Percentiles rank a stretch among this genome's conserved stretches.
phyloP scores from a whole-genome alignment of 1,140 invertebrate genomes.

The Atta texana region DNA sequence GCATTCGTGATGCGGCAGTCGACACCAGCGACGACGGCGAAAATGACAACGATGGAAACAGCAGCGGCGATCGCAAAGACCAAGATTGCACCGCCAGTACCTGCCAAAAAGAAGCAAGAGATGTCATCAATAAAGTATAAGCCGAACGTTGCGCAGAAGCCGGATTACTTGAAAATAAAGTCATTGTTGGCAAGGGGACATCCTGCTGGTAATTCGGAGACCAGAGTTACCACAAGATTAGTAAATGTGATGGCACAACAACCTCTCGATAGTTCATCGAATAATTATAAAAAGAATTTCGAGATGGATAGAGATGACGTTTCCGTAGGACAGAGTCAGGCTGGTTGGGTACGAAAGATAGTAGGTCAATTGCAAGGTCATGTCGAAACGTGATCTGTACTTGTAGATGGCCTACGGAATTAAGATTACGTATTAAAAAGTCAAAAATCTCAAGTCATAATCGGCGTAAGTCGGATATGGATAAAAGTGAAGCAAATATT shows the following conservation, averaged over 20 bases:
- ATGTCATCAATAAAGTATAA: slow-evolving; percentile 48
- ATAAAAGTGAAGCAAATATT: slow-evolving; percentile 20
- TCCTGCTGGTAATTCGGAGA: slow-evolving; percentile 3
- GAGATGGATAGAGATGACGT: slow-evolving; percentile 78
- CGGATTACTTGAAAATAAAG: slow-evolving; percentile 76
- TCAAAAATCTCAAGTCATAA: neutral
- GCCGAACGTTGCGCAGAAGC: slow-evolving; percentile 78
- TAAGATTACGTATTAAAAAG: neutral
- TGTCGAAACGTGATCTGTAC: slow-evolving; percentile 76
- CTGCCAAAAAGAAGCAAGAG: slow-evolving; percentile 76
- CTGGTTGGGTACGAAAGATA: slow-evolving; percentile 85
- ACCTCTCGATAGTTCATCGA: slow-evolving; percentile 5
- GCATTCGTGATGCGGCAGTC: slow-evolving; percentile 60
- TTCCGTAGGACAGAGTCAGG: slow-evolving; percentile 84
- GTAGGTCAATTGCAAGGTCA: slow-evolving; percentile 84
- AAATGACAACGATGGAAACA: slow-evolving; percentile 16
- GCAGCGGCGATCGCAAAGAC: slow-evolving; percentile 33
- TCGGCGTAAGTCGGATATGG: neutral
- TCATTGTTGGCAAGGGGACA: slow-evolving; percentile 43
- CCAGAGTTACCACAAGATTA: slow-evolving; percentile 18
- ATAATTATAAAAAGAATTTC: slow-evolving; percentile 30
- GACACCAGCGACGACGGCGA: slow-evolving; percentile 18
- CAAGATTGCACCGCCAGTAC: slow-evolving; percentile 83
- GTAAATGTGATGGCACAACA: neutral
- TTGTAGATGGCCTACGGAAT: neutral